These are phyloP conservation scores for Drosophila phalerata DNA, from an alignment of 2,888 invertebrate species.

Conservation along the genomic window DNA sequence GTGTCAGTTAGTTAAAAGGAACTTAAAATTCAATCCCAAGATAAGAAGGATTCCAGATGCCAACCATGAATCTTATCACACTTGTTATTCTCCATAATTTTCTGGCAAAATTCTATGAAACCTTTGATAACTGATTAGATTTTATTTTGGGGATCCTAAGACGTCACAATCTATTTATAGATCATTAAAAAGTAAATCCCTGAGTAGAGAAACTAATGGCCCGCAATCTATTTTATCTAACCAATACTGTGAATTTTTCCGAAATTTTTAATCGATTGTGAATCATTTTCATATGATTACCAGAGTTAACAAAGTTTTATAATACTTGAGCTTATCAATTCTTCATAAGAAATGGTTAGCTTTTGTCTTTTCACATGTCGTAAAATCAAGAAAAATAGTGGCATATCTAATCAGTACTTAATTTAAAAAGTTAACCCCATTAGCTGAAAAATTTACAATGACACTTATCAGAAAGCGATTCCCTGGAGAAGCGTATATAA, in stretches of 20 bases:
- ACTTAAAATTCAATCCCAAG: neutral
- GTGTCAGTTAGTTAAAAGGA: neutral
- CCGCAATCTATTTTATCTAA: neutral
- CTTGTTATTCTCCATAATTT: neutral
- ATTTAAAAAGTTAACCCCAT: neutral
- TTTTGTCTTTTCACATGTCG: neutral
- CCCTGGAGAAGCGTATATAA: slow-evolving; percentile 26
- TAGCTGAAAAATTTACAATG: neutral
- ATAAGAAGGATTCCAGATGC: slow-evolving; percentile 3
- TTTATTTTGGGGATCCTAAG: neutral
- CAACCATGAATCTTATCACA: neutral
- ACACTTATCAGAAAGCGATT: slow-evolving; percentile 26
- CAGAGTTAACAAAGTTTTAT: neutral
- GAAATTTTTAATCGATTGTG: neutral
- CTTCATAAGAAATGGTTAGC: neutral
- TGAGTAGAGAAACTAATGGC: neutral
- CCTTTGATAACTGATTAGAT: neutral
- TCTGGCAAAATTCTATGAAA: slow-evolving; percentile 7
- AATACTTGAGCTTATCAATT: neutral
- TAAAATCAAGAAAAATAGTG: slow-evolving; percentile 1
- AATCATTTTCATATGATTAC: neutral
- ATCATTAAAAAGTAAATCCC: slow-evolving; percentile 13
- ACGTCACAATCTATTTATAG: slow-evolving; percentile 11
- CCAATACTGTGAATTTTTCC: neutral
- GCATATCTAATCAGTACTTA: slow-evolving; percentile 33